Conservation (phyloP, 2,888 invertebrate species). For the Oligia fasciuncula region DNA sequence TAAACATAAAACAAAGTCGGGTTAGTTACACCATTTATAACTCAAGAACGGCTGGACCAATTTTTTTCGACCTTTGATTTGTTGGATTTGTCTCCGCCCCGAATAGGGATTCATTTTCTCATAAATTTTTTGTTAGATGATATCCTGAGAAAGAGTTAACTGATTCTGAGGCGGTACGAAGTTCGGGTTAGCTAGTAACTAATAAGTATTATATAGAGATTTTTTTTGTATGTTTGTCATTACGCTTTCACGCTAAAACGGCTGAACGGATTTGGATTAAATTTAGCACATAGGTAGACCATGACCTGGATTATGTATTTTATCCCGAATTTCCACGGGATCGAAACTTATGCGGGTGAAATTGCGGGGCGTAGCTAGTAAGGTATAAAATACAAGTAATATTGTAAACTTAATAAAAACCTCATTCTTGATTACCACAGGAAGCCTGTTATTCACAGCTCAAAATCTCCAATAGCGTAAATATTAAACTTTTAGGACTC, state of each 20-base stretch:
- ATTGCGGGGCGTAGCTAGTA: not conserved
- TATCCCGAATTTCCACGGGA: not conserved
- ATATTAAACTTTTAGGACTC: conserved; percentile 34
- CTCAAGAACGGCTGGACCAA: too few relatives aligned
- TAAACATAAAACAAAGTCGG: not conserved
- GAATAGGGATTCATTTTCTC: not conserved
- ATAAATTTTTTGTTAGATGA: too few relatives aligned
- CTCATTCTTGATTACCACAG: not conserved
- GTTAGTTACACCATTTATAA: too few relatives aligned
- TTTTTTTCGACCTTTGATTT: too few relatives aligned
- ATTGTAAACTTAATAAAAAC: conserved; percentile 1
- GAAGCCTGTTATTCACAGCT: not conserved
- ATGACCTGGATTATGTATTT: not conserved
- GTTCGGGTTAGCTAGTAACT: too few relatives aligned
- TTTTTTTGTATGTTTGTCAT: not conserved
- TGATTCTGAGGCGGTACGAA: too few relatives aligned
- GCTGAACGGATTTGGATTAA: not conserved
- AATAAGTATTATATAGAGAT: too few relatives aligned
- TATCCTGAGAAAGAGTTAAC: too few relatives aligned
- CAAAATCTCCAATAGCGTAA: not conserved
- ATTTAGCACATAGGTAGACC: not conserved
- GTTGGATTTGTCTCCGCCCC: too few relatives aligned
- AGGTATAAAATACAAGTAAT: not conserved
- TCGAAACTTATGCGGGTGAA: not conserved
- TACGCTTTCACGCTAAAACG: not conserved